These are phyloP conservation scores for Lytechinus variegatus DNA, from an alignment of 35 echinoderm and acorn worm species.

Conservation along the genomic window DNA sequence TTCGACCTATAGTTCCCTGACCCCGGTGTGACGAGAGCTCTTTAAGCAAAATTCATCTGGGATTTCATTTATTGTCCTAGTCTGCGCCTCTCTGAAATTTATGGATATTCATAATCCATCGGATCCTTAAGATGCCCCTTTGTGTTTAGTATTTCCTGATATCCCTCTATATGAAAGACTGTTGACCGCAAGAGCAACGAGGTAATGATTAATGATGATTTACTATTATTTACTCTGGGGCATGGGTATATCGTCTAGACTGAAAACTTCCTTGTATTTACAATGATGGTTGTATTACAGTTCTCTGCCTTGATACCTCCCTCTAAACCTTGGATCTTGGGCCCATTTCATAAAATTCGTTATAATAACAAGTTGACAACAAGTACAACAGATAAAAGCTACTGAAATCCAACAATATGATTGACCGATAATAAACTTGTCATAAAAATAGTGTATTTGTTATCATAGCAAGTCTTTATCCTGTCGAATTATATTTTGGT, in stretches of 20 bases:
- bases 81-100: neutral
- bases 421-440: too few species aligned
- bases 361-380: too few species aligned
- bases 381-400: too few species aligned
- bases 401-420: too few species aligned
- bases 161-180: neutral
- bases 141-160: neutral
- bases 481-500: too few species aligned
- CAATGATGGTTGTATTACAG: too few species aligned
- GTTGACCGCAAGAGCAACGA: neutral
- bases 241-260: neutral
- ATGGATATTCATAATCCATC: neutral
- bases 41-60: neutral
- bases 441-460: too few species aligned
- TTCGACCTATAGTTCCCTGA: conserved; percentile 17
- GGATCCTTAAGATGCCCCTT: neutral
- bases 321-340: too few species aligned
- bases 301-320: too few species aligned
- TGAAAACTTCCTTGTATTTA: neutral
- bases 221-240: neutral
- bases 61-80: neutral
- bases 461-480: too few species aligned
- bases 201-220: neutral
- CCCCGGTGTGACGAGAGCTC: conserved; percentile 14
- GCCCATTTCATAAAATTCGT: too few species aligned